Percentiles rank a stretch among this genome's conserved stretches.
Conservation (phyloP, 1,140 invertebrate species). For the Nymphalis io region DNA sequence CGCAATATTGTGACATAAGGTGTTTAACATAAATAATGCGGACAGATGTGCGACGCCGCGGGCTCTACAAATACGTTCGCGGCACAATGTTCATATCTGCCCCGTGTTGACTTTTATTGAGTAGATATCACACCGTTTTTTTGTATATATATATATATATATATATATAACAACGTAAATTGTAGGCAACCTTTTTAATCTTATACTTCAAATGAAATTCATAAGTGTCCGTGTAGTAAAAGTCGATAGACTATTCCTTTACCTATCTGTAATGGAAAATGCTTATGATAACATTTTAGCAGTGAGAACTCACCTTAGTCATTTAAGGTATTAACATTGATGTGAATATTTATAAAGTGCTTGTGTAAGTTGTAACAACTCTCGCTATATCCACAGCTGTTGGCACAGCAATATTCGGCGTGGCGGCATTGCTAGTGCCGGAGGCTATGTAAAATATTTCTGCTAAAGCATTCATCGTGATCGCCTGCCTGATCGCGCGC, state of each 20-base stretch:
- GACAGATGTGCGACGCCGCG: slow-evolving; percentile 75
- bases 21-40: slow-evolving; percentile 81
- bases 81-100: slow-evolving; percentile 53
- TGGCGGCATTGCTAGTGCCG: slow-evolving; percentile 63
- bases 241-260: background rate
- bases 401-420: slow-evolving; percentile 76
- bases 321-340: background rate
- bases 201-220: too few relatives aligned
- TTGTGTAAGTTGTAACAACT: slow-evolving; percentile 47
- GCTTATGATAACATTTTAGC: background rate
- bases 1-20: slow-evolving; percentile 80
- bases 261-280: background rate
- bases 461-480: slow-evolving; percentile 79
- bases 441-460: slow-evolving; percentile 80
- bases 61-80: slow-evolving; percentile 74
- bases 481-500: slow-evolving; percentile 70
- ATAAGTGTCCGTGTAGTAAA: too few relatives aligned
- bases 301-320: background rate
- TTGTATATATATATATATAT: background rate
- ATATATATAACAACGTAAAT: background rate
- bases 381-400: slow-evolving; percentile 60
- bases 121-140: slow-evolving; percentile 18
- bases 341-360: slow-evolving; percentile 14
- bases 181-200: background rate
- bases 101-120: slow-evolving; percentile 17